Base-by-base conservation (phyloP, 2,797 vertebrate genomes). In the Furcifer pardalis region DNA sequence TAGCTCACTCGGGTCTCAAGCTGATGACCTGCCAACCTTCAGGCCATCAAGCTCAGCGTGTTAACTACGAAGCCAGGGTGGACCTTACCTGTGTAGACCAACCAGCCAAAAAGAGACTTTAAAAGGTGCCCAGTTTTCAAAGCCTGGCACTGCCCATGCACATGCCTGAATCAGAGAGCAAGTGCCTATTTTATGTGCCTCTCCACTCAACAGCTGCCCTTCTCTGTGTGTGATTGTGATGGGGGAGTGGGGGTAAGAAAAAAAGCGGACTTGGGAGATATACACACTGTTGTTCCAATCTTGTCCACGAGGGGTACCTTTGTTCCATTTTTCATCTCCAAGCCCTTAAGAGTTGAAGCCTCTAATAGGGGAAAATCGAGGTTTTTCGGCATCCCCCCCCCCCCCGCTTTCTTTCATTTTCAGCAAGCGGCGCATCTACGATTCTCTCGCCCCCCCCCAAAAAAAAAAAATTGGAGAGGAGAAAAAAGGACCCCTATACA, bases 301-400 rank as follows among this genome's bases (percentile, higher is more conserved):
- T 4, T 44, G 86, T 93, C 97, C 98, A 94, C 98, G 97, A 97
- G 97, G 97, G 91, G 98, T 96, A 97, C 94, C 97, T 97, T 96
- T 97, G 98, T 97, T 97, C 97, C 97, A 98, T 96, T 97, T 96
- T 97, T 96, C 94, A 94, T 93, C 92, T 84, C 84, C 92, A 93
- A 92, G 92, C 82, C 92, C 94, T 94, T 94, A 95, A 91, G 94
- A 95, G 95, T 96, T 94, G 95, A 95, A 96, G 21, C 95, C 95
- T 96, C 94, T 92, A 90, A 96, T 94, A 94, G 92, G 92, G 93
- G 92, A 95, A 96, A 95, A 95, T 84, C 95, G 91, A 94, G 95
- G 95, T 95, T 96, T n/a, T 95, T 97, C 96, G 95, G 95, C 95
- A 93, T 96, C 52, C 52, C 52, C 52, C 1, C 52, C 52, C 52